Evolutionary conservation across 2,113 vertebrate species (phyloP).

Genomic region (Peromyscus polionotus): DNA sequence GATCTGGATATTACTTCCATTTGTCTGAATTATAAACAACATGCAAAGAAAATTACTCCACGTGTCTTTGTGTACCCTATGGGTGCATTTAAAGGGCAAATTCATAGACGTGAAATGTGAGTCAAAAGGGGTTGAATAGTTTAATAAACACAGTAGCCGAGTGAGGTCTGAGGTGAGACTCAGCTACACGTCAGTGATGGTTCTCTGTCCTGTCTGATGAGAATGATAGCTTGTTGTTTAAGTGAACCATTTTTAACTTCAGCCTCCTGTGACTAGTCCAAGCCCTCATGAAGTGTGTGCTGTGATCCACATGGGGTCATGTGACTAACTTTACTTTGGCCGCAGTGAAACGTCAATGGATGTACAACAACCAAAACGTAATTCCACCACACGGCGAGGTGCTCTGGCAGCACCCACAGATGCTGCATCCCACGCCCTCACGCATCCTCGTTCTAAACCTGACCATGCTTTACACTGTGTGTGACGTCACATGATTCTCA

Average conservation of each 20-base stretch:
- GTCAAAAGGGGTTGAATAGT: background rate
- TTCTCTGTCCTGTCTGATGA: background rate
- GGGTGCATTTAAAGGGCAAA: conserved; percentile 11
- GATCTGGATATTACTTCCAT: background rate
- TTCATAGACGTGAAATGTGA: background rate
- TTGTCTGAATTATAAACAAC: conserved; percentile 8
- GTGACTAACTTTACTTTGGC: background rate
- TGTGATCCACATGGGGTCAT: background rate
- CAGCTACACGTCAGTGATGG: background rate
- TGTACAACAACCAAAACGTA: background rate
- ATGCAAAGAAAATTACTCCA: background rate
- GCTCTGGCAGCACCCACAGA: too few relatives aligned
- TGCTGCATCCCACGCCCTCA: too few relatives aligned
- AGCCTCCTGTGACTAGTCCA: background rate
- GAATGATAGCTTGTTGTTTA: background rate
- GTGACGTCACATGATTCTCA: background rate
- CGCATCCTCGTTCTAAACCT: background rate
- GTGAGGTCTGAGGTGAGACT: background rate
- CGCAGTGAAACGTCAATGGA: background rate
- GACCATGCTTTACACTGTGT: background rate
- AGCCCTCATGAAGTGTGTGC: background rate
- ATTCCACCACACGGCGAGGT: background rate
- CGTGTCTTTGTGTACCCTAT: background rate
- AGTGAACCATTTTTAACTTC: background rate
- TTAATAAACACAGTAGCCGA: background rate